These are phyloP conservation scores for Chlorops oryzae DNA, from an alignment of 1,140 invertebrate species.

Conservation along the genomic window DNA sequence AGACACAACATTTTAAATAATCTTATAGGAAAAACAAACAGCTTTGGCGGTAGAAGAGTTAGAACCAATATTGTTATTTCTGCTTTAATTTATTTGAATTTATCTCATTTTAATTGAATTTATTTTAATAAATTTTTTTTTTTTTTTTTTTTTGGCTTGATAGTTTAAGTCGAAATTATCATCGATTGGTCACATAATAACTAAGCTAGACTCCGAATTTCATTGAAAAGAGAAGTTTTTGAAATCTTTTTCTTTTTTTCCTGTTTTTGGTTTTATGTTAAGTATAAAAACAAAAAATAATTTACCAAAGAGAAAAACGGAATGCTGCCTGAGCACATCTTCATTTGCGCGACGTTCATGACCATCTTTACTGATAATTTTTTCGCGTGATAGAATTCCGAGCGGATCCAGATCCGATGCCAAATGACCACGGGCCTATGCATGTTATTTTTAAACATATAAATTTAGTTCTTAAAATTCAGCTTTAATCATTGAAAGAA, in stretches of 20 bases:
- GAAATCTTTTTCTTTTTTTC: no score
- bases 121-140: neutral
- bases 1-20: no score
- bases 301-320: constrained; percentile 48
- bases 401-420: constrained; percentile 92
- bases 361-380: constrained; percentile 46
- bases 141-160: neutral
- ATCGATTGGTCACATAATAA: no score
- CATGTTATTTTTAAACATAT: no score
- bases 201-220: constrained; percentile 1
- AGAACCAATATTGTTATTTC: no score
- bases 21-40: no score
- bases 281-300: constrained; percentile 30
- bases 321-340: constrained; percentile 46
- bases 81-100: no score
- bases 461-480: no score
- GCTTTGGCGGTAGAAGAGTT: no score
- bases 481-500: no score
- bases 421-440: constrained; percentile 89
- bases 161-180: no score
- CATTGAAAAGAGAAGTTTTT: neutral
- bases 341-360: constrained; percentile 54
- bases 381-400: constrained; percentile 57
- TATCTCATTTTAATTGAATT: constrained; percentile 9
- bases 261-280: neutral